Conservation (phyloP, 2,888 invertebrate genomes). For the Scaptomyza caliginosa region DNA sequence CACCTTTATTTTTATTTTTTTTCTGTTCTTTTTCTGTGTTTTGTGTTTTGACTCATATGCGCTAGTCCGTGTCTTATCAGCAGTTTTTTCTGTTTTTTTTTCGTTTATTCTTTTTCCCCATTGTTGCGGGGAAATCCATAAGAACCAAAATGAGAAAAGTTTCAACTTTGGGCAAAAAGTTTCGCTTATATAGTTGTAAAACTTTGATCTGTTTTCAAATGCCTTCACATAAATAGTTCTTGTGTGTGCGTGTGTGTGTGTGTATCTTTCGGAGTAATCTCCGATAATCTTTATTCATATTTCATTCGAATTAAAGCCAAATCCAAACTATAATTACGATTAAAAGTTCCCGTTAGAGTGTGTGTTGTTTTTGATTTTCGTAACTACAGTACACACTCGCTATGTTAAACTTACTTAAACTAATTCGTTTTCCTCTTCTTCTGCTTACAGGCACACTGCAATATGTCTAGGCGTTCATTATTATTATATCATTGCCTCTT, state of each 20-base stretch:
- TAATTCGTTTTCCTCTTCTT: neutral
- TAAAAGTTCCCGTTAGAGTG: too few species aligned
- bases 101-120: neutral
- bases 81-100: slow-evolving; percentile 6
- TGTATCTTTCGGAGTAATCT: neutral
- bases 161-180: slow-evolving; percentile 17
- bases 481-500: slow-evolving; percentile 26
- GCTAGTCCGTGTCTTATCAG: slow-evolving; percentile 55
- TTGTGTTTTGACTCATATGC: slow-evolving; percentile 48
- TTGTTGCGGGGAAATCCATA: slow-evolving; percentile 30
- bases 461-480: slow-evolving; percentile 26
- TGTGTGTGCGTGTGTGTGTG: neutral
- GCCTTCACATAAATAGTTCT: neutral
- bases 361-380: neutral
- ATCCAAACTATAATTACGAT: neutral
- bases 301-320: neutral
- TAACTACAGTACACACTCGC: neutral
- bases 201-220: slow-evolving; percentile 13
- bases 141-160: slow-evolving; percentile 43
- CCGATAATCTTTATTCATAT: neutral
- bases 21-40: slow-evolving; percentile 4
- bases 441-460: slow-evolving; percentile 25
- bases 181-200: slow-evolving; percentile 4
- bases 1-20: slow-evolving; percentile 37
- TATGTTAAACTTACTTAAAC: neutral